phyloP scores from a whole-genome alignment of 2,113 vertebrate species.

The Gobiocypris rarus region DNA sequence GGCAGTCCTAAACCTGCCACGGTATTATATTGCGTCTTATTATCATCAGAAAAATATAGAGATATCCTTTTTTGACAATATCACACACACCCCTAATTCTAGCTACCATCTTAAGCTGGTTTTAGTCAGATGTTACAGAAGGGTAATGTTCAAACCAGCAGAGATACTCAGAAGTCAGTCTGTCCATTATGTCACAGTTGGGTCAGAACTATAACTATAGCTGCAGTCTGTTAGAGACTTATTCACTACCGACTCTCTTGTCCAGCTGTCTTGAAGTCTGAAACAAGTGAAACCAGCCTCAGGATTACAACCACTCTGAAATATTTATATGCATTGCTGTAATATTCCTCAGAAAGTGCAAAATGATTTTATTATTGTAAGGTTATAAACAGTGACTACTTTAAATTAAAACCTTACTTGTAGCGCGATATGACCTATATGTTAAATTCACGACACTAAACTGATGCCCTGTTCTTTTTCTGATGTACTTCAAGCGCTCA shows the following conservation, averaged over 20 bases:
- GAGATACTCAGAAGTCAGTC: background rate
- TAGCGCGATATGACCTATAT: too few species aligned
- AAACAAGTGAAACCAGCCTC: background rate
- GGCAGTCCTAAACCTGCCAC: too few species aligned
- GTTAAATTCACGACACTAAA: too few species aligned
- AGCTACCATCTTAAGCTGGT: background rate
- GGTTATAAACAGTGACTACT: background rate
- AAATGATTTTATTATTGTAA: background rate
- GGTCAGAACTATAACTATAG: background rate
- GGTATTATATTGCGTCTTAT: too few species aligned
- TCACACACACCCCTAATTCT: background rate
- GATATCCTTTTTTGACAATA: too few species aligned
- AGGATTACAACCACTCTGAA: background rate
- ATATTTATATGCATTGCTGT: background rate
- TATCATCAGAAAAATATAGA: too few species aligned
- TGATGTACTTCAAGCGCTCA: too few species aligned
- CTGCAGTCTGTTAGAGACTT: background rate
- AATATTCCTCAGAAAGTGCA: background rate
- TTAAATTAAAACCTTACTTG: background rate
- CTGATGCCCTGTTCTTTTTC: too few species aligned
- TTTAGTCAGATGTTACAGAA: too few species aligned
- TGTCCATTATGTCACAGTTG: constrained; percentile 4
- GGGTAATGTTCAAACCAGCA: background rate
- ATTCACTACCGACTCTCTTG: background rate
- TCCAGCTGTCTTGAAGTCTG: background rate